Conservation (phyloP, 1,140 invertebrate species). For the Wiebesia pumilae region DNA sequence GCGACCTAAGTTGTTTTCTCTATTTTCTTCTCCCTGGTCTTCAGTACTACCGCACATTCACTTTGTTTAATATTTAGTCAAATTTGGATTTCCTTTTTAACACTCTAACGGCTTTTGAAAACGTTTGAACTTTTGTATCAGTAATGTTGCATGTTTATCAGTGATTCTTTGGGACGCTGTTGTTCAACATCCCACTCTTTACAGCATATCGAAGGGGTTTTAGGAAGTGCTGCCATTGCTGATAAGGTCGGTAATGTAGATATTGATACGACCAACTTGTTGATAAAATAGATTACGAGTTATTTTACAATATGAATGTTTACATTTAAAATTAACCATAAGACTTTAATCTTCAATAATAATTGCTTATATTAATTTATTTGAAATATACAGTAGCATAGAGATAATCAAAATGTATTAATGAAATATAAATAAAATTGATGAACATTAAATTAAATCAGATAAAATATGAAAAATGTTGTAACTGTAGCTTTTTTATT, state of each 20-base stretch:
- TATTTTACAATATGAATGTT: neutral
- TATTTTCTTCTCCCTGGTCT: neutral
- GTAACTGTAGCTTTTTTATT: no score
- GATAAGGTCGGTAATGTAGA: neutral
- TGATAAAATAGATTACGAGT: neutral
- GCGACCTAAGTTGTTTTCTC: neutral
- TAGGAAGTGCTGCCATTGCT: constrained; percentile 38
- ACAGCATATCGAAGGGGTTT: neutral
- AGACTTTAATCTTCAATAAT: neutral
- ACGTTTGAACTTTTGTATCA: neutral
- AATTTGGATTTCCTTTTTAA: neutral
- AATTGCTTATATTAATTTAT: neutral
- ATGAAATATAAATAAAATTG: no score
- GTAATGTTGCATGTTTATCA: neutral
- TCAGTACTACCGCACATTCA: neutral
- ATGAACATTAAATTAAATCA: no score
- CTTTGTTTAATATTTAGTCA: neutral
- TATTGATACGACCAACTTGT: neutral
- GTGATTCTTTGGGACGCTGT: neutral
- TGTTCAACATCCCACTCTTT: neutral
- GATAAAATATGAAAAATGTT: no score
- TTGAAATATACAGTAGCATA: neutral
- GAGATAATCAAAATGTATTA: no score
- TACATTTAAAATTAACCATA: no score
- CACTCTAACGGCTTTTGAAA: neutral